Evolutionary conservation across 1,140 invertebrate genomes (phyloP), one percentile per base, ranked within the genome.

Genomic region (Apis dorsata): DNA sequence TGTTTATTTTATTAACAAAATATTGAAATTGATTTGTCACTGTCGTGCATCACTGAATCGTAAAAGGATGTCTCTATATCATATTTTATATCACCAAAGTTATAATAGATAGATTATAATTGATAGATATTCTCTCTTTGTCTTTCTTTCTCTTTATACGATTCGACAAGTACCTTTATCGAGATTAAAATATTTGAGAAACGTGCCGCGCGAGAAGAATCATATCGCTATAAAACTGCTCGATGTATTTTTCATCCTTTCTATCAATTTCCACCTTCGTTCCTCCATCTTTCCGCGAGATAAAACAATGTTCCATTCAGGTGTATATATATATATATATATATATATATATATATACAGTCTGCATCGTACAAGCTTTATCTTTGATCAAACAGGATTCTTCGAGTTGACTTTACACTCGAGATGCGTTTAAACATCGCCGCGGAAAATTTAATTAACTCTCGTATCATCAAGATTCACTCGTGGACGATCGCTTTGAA

Each of bases 361-460:
- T 65, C 21, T 65, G 49, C 21, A 19, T 74, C 5, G 63, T 21
- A 17, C 5, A 10, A 28, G 17, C 63, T 75, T 59, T 51, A 51
- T 59, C 44, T 82, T 21, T 28, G 74, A 77, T 55, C 65, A 82
- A 82, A 70, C 65, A 62, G 24, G 13, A 59, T 34, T 51, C 13
- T 24, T 63, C 44, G 53, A 60, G 51, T 57, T 28, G 11, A 4
- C 17, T 51, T 59, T 19, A 28, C 44, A 34, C 55, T 17, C 51
- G 51, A 44, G 65, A 73, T 57, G 34, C 65, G 65, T 51, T 53
- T 69, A 69, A 76, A 81, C 80, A 76, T 76, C 72, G 15, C 8
- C 51, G 51, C 21, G 81, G 75, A 71, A 83, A 63, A 78, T 78
- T 83, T 78, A 83, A 83, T 78, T 78, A 83, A 78, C 66, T 78